Percentiles rank a stretch among this genome's conserved stretches.
phyloP scores from a whole-genome alignment of 2,797 vertebrate species.

The Molothrus aeneus region DNA sequence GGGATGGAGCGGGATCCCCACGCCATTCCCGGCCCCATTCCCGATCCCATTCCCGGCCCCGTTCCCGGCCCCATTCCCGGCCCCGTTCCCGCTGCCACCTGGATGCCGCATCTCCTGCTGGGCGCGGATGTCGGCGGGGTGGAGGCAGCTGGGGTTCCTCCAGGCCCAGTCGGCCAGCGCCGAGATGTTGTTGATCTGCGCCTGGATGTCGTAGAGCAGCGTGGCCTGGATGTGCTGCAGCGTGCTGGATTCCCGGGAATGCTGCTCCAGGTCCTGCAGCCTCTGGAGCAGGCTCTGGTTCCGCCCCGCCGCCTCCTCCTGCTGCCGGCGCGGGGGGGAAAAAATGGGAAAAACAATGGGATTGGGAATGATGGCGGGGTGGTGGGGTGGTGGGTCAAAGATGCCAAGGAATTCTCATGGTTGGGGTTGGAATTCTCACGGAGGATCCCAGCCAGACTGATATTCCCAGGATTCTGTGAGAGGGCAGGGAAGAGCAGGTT shows the following conservation, averaged over 20 bases:
- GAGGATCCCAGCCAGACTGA: background rate
- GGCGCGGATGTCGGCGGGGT: fast-evolving
- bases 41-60: too few relatives aligned
- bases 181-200: background rate
- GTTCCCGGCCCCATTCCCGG: too few relatives aligned
- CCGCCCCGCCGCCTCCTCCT: background rate
- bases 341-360: background rate
- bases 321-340: fast-evolving
- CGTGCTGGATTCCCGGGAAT: background rate
- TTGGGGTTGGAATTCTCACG: background rate
- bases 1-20: too few relatives aligned
- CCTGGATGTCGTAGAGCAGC: background rate
- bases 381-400: background rate
- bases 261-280: background rate
- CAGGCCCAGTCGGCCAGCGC: background rate
- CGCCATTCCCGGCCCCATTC: too few relatives aligned
- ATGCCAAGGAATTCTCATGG: too few relatives aligned
- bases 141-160: background rate
- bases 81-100: background rate
- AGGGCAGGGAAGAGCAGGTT: background rate
- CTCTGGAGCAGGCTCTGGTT: background rate
- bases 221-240: background rate
- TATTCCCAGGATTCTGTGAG: background rate
- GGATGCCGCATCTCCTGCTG: background rate
- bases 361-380: background rate